phyloP scores from a whole-genome alignment of 2,888 invertebrate species.

The Thecocarcelia acutangulata region DNA sequence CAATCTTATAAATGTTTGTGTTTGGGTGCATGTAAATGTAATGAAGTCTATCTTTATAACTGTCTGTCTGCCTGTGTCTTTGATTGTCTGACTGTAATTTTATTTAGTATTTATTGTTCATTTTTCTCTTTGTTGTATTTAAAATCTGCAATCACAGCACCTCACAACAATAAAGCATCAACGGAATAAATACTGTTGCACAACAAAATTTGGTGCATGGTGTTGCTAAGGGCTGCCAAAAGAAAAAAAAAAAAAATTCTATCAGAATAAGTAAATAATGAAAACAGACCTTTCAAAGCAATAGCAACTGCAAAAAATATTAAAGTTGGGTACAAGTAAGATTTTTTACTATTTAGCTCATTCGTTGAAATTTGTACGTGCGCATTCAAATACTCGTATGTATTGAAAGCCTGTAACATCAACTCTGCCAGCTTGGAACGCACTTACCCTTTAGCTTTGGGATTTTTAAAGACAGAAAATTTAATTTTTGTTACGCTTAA shows the following conservation, averaged over 20 bases:
- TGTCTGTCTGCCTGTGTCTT: slow-evolving; percentile 19
- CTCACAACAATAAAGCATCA: slow-evolving; percentile 28
- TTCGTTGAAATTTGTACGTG: not conserved
- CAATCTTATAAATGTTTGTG: not conserved
- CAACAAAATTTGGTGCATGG: slow-evolving; percentile 57
- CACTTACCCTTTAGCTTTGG: no score
- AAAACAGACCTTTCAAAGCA: slow-evolving; percentile 11
- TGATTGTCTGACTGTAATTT: slow-evolving; percentile 36
- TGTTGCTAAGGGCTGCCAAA: slow-evolving; percentile 49
- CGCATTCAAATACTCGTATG: not conserved
- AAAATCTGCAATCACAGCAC: slow-evolving; percentile 65
- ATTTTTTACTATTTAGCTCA: slow-evolving; percentile 15
- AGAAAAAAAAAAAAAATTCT: slow-evolving; percentile 46
- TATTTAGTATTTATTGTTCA: slow-evolving; percentile 56
- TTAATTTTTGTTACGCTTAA: no score
- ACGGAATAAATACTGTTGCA: slow-evolving; percentile 8
- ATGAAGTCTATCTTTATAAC: slow-evolving; percentile 24
- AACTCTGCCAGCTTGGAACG: no score
- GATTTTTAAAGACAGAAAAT: no score
- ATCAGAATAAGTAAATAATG: slow-evolving; percentile 51
- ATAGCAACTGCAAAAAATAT: not conserved
- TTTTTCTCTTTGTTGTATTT: slow-evolving; percentile 29
- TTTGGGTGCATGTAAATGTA: not conserved
- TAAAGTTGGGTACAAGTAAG: slow-evolving; percentile 18
- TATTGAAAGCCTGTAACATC: not conserved